A percentile compares a stretch with the other conserved stretches of the same genome.
phyloP scores from a whole-genome alignment of 2,797 vertebrate species.

The Enteromius thamalakanensis region DNA sequence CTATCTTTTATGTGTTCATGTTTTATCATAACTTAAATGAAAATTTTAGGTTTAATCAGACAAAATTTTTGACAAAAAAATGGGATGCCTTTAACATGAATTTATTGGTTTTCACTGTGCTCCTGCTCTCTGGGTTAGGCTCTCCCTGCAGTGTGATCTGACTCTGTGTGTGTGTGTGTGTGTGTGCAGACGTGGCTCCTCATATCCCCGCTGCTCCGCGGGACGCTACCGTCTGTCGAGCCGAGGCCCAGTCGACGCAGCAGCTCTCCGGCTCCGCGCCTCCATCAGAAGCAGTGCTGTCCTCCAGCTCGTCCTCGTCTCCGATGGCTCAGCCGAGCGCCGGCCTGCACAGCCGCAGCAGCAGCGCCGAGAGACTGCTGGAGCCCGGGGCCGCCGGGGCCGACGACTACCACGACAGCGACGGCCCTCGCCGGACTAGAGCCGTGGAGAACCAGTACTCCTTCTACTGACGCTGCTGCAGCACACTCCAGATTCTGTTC shows the following conservation, averaged over 20 bases:
- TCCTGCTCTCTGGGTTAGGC: too few species aligned
- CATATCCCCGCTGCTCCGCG: constrained; percentile 71
- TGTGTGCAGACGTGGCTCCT: constrained; percentile 72
- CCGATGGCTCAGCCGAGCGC: constrained; percentile 72
- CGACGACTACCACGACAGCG: constrained; percentile 88
- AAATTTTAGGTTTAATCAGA: too few species aligned
- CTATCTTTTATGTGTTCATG: too few species aligned
- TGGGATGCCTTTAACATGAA: too few species aligned
- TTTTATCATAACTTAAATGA: too few species aligned
- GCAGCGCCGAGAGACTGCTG: constrained; percentile 88
- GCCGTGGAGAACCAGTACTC: constrained; percentile 98
- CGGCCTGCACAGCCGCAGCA: constrained; percentile 84
- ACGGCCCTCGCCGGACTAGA: constrained; percentile 84
- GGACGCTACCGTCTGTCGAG: constrained; percentile 77
- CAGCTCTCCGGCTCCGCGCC: constrained; percentile 79
- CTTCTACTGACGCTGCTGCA: constrained; percentile 81
- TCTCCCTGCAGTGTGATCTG: too few species aligned
- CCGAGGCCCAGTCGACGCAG: constrained; percentile 79
- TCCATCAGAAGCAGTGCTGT: constrained; percentile 72
- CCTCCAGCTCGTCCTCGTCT: constrained; percentile 79
- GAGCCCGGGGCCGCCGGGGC: constrained; percentile 76
- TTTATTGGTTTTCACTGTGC: too few species aligned
- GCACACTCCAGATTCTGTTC: background rate
- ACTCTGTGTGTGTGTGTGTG: too few species aligned
- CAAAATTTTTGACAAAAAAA: too few species aligned